Evolutionary conservation across 2,888 invertebrate species (phyloP).

Genomic region (Melieria crassipennis): DNA sequence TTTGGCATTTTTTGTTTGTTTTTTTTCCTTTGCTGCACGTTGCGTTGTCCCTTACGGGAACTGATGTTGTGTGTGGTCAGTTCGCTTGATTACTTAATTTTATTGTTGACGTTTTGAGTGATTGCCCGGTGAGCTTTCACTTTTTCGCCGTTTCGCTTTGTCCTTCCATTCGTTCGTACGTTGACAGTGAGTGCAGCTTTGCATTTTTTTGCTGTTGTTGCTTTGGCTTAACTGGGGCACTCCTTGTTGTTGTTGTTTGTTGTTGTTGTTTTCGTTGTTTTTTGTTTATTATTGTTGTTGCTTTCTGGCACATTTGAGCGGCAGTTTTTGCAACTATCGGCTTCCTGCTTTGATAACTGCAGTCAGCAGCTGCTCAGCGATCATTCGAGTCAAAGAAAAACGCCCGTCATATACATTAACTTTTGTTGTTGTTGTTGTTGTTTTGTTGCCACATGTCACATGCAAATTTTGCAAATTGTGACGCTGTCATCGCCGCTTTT

Average conservation of each 20-base stretch:
- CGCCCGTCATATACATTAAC: not conserved
- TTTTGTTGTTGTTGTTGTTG: slow-evolving; percentile 24
- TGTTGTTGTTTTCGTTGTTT: slow-evolving; percentile 21
- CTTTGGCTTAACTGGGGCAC: not conserved
- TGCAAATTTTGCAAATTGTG: not conserved
- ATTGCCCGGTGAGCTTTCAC: slow-evolving; percentile 41
- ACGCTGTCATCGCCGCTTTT: slow-evolving; percentile 29
- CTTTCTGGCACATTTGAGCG: slow-evolving; percentile 3
- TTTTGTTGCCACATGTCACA: slow-evolving; percentile 15
- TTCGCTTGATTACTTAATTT: slow-evolving; percentile 61
- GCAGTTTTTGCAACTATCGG: no score
- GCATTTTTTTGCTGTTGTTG: slow-evolving; percentile 28
- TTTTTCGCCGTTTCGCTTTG: slow-evolving; percentile 47
- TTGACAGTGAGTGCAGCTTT: not conserved
- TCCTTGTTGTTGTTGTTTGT: not conserved
- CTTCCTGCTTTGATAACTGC: no score
- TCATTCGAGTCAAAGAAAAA: no score
- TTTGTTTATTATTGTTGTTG: not conserved
- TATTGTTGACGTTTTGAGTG: slow-evolving; percentile 57
- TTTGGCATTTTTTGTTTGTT: slow-evolving; percentile 14
- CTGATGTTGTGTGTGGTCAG: slow-evolving; percentile 50
- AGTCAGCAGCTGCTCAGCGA: no score
- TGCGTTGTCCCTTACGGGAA: slow-evolving; percentile 29
- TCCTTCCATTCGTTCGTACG: not conserved
- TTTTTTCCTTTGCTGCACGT: slow-evolving; percentile 13